Evolutionary conservation across 1,140 invertebrate genomes (phyloP), one percentile per base, ranked within the genome.

Genomic region (Muscidifurax raptorellus): DNA sequence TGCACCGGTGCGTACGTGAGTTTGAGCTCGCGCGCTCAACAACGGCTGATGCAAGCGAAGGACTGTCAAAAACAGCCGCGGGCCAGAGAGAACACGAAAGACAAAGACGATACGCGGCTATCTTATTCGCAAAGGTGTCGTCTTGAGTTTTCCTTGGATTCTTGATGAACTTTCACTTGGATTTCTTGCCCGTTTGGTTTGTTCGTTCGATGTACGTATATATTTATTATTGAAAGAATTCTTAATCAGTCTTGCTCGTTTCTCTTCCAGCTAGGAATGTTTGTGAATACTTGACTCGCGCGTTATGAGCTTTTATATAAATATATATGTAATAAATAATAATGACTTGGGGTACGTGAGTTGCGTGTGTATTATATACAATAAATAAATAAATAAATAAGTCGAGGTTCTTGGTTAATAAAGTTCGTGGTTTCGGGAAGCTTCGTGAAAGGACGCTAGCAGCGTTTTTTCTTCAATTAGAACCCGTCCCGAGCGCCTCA

Each of bases 1-100:
- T 18, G 13, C n/a, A n/a, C n/a, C n/a, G n/a, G n/a, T n/a, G 74
- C 10, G 40, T 52, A 76, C 74, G 74, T 76, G 74, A 28, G 28
- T 72, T 28, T 22, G 71, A 10, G 15, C 71, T 32, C 44, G 74
- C 32, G 32, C 74, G 74, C 74, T 28, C 10, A 25, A 52, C n/a
- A 76, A 52, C 74, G 74, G 74, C 74, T 76, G 74, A 76, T 76
- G 74, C 74, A 76, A 76, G 74, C 74, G 40, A n/a, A n/a, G 27
- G 22, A 27, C 74, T 36, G 74, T 76, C 44, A 76, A 76, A 76
- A 76, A 76, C 74, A 76, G 44, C 74, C n/a, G 25, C 6, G 71
- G 25, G 27, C 59, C n/a, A 9, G 36, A 9, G 36, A 22, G 22
- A 59, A 4, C 18, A 18, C 13, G 13, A 52, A 22, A 22, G 52